These are phyloP conservation scores for Thaumatotibia leucotreta DNA, from an alignment of 1,140 invertebrate species.

Conservation along the genomic window DNA sequence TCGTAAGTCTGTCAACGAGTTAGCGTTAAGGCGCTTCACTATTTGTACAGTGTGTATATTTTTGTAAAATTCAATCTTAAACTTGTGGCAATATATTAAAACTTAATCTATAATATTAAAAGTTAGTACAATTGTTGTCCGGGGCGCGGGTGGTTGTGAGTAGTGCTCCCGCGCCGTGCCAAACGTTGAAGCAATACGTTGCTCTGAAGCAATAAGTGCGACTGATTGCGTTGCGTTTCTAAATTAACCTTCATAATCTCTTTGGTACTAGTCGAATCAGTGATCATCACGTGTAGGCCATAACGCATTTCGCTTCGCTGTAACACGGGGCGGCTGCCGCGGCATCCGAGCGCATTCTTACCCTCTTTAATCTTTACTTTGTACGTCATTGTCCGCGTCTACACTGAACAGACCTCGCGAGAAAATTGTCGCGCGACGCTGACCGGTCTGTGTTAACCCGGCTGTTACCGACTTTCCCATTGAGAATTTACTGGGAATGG, in stretches of 20 bases:
- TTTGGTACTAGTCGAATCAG: slow-evolving; percentile 14
- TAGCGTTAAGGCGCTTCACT: slow-evolving; percentile 65
- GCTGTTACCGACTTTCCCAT: no score
- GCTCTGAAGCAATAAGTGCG: slow-evolving; percentile 46
- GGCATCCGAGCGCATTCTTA: not conserved
- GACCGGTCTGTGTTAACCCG: no score
- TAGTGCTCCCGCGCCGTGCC: slow-evolving; percentile 30
- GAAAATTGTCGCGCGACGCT: no score
- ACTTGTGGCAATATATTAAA: slow-evolving; percentile 66
- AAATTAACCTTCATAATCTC: slow-evolving; percentile 10
- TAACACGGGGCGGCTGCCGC: not conserved
- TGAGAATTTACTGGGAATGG: no score
- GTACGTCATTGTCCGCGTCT: no score
- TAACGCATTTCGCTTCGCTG: slow-evolving; percentile 12
- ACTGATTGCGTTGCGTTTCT: slow-evolving; percentile 1
- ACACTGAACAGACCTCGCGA: no score
- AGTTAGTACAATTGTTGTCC: slow-evolving; percentile 66
- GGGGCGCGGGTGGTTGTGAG: slow-evolving; percentile 7
- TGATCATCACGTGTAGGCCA: slow-evolving; percentile 3
- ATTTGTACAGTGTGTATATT: slow-evolving; percentile 73
- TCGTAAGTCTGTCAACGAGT: slow-evolving; percentile 69
- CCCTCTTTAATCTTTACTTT: not conserved
- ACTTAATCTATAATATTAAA: slow-evolving; percentile 62
- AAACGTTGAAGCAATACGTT: slow-evolving; percentile 34
- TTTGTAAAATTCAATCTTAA: slow-evolving; percentile 70